A percentile compares a stretch with the other conserved stretches of the same genome.
phyloP scores from a whole-genome alignment of 2,113 vertebrate species.

The Trichechus manatus region DNA sequence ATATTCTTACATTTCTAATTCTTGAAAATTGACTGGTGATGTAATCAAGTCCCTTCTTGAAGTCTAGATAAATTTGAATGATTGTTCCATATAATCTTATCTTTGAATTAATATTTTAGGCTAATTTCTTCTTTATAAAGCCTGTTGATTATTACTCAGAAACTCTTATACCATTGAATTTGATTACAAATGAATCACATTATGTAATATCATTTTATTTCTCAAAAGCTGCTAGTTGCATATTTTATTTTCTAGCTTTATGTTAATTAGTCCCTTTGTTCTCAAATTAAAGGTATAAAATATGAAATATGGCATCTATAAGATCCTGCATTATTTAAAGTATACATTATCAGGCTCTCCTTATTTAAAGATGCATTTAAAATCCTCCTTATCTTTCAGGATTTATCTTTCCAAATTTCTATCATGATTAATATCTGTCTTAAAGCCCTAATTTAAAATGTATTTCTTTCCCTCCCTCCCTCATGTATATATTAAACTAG shows the following conservation, averaged over 20 bases:
- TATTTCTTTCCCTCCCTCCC: not conserved
- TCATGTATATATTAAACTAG: not conserved
- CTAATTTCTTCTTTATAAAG: conserved; percentile 13
- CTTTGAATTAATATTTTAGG: not conserved
- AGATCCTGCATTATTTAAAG: not conserved
- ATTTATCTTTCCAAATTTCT: not conserved
- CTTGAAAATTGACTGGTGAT: not conserved
- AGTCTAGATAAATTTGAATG: not conserved
- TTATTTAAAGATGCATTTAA: not conserved
- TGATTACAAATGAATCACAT: not conserved
- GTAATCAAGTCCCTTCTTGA: not conserved
- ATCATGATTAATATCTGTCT: not conserved
- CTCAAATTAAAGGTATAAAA: not conserved
- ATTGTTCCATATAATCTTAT: not conserved
- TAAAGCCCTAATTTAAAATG: not conserved
- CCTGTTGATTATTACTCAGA: not conserved
- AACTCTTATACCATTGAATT: not conserved
- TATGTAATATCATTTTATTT: not conserved
- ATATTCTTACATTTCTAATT: not conserved
- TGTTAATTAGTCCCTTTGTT: not conserved
- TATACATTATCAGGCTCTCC: not conserved
- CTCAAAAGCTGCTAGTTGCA: not conserved
- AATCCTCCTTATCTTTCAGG: not conserved
- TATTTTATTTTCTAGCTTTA: not conserved
- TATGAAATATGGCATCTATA: not conserved